phyloP scores from a whole-genome alignment of 2,797 vertebrate species.

The Pyrrhura leucotis region DNA sequence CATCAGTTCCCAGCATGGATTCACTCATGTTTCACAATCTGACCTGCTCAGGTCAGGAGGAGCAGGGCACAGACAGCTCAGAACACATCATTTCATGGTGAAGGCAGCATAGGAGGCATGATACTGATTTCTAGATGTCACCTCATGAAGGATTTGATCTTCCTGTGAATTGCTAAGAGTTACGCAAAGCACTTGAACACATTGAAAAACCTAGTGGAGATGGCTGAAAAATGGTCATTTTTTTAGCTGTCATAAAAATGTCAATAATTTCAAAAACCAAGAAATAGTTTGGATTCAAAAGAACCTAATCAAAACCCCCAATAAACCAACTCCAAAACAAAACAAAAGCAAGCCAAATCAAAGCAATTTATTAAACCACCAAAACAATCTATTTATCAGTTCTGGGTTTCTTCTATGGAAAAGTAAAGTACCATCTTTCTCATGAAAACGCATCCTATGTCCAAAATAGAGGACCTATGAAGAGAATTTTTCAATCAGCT shows the following conservation, averaged over 20 bases:
- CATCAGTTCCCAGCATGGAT: not conserved
- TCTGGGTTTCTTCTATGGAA: not conserved
- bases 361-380: not conserved
- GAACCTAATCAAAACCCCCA: not conserved
- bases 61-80: rapidly evolving
- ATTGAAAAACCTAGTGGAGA: not conserved
- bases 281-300: not conserved
- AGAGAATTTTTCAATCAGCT: not conserved
- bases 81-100: rapidly evolving
- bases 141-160: not conserved
- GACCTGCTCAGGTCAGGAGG: not conserved
- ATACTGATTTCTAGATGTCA: not conserved
- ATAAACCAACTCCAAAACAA: too few species aligned
- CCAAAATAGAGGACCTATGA: not conserved
- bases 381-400: not conserved
- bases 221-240: not conserved
- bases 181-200: not conserved
- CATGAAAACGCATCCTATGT: not conserved
- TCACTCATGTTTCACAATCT: not conserved
- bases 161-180: not conserved
- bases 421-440: not conserved
- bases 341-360: not conserved
- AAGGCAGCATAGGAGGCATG: not conserved
- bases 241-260: not conserved
- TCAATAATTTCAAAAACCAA: not conserved